Conservation (phyloP, 1,140 invertebrate genomes). For the Aphaenogaster rudis region DNA sequence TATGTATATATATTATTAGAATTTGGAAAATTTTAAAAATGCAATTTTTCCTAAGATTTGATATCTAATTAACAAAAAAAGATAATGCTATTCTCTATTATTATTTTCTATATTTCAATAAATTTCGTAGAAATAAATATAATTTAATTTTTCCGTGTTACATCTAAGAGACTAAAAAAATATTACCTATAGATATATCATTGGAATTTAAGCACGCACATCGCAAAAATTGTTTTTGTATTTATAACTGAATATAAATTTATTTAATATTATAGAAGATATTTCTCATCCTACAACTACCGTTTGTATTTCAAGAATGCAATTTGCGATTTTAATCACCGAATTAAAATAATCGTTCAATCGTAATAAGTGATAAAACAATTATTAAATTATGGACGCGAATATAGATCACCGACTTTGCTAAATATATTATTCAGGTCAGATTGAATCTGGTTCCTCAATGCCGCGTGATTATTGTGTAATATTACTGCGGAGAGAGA, state of each 20-base stretch:
- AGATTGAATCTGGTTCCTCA: background rate
- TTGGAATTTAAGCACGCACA: background rate
- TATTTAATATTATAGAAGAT: background rate
- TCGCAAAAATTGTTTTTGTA: background rate
- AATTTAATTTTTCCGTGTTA: background rate
- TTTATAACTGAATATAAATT: constrained; percentile 19
- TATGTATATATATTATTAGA: background rate
- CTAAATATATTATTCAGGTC: constrained; percentile 15
- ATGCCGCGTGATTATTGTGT: constrained; percentile 22
- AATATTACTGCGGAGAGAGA: constrained; percentile 30
- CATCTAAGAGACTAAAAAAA: background rate
- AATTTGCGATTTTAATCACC: background rate
- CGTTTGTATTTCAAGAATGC: background rate
- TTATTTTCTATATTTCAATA: background rate
- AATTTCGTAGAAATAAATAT: background rate
- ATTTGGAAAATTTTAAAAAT: background rate
- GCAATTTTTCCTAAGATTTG: background rate
- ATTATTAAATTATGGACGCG: background rate
- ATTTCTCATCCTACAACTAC: background rate
- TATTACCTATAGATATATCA: background rate
- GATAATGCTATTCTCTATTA: background rate
- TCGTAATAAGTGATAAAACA: background rate
- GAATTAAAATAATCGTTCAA: background rate
- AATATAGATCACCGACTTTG: background rate
- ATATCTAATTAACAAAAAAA: background rate